These are phyloP conservation scores for Bucco capensis DNA, from an alignment of 2,113 vertebrate species.

Conservation along the genomic window DNA sequence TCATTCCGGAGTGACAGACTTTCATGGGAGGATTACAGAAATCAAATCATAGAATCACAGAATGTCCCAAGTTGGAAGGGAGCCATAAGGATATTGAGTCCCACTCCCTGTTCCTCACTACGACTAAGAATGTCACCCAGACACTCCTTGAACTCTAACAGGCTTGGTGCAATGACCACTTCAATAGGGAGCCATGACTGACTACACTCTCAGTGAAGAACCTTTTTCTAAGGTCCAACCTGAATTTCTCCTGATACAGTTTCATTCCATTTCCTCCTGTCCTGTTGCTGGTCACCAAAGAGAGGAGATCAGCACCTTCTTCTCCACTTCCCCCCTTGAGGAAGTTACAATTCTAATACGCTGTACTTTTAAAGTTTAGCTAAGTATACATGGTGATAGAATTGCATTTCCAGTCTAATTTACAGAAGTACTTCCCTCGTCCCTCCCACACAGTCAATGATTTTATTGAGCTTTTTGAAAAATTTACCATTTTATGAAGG, in stretches of 20 bases:
- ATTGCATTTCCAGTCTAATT: background rate
- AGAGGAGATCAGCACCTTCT: background rate
- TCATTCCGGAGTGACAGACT: background rate
- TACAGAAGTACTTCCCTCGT: background rate
- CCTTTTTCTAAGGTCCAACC: background rate
- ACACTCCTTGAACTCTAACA: background rate
- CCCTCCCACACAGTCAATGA: accelerated
- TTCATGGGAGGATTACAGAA: background rate
- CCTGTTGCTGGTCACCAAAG: background rate
- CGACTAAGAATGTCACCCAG: background rate
- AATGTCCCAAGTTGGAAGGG: background rate
- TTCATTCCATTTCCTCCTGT: background rate
- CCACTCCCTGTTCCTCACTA: background rate
- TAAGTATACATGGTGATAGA: background rate
- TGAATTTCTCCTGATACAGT: background rate
- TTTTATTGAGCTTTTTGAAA: background rate
- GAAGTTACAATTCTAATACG: background rate
- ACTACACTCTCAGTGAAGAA: background rate
- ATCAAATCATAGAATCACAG: background rate
- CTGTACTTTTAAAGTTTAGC: background rate
- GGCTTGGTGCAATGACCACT: background rate
- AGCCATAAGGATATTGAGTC: background rate
- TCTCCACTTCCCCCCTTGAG: background rate
- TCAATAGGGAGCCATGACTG: accelerated
- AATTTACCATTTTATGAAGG: background rate